These are phyloP conservation scores for Tenthredo scrophulariae DNA, from an alignment of 2,888 invertebrate genomes.

Conservation along the genomic window DNA sequence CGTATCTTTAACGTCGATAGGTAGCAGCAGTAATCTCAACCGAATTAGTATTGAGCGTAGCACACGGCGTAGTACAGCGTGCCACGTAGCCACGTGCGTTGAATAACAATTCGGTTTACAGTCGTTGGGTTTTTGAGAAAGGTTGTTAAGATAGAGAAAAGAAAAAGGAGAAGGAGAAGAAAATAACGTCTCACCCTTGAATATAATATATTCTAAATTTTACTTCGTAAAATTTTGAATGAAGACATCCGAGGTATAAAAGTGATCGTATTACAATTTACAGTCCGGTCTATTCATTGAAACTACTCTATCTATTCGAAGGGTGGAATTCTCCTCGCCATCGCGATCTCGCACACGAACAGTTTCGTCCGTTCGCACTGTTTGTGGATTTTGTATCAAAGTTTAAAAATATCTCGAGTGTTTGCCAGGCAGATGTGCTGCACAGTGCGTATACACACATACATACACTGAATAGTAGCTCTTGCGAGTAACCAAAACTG, in stretches of 20 bases:
- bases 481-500: not conserved
- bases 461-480: not conserved
- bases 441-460: not conserved
- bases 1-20: not conserved
- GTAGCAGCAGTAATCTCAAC: not conserved
- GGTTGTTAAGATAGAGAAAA: not conserved
- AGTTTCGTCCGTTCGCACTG: not conserved
- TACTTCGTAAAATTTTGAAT: not conserved
- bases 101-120: slow-evolving; percentile 27
- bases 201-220: not conserved
- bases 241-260: not conserved
- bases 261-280: not conserved
- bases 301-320: not conserved
- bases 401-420: slow-evolving; percentile 43
- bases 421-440: not conserved
- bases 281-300: not conserved
- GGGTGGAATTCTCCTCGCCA: not conserved
- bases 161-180: not conserved
- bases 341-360: not conserved
- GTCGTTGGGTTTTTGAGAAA: slow-evolving; percentile 20
- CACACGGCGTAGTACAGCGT: slow-evolving; percentile 8
- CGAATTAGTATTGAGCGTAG: slow-evolving; percentile 47
- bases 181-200: not conserved
- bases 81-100: slow-evolving; percentile 48
- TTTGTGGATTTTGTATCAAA: slow-evolving; percentile 24